Conservation (phyloP, 2,797 vertebrate genomes). For the Aplochiton taeniatus region DNA sequence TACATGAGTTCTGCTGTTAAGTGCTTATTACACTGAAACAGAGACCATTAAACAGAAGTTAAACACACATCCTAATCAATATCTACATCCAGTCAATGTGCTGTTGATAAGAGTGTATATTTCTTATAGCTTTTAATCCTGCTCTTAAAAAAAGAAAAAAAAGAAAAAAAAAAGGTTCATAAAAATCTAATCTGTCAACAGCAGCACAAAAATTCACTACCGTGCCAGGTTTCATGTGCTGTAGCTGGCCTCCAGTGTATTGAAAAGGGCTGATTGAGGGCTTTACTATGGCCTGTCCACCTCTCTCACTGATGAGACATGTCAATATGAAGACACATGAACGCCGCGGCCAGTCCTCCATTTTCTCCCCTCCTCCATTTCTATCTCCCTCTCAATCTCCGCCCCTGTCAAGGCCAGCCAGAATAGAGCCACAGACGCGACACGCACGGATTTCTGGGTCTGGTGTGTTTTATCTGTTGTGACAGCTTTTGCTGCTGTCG, state of each 20-base stretch:
- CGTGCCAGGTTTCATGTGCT: conserved; percentile 46
- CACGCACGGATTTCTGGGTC: conserved; percentile 59
- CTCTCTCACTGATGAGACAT: conserved; percentile 67
- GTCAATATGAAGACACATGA: conserved; percentile 76
- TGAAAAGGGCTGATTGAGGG: conserved; percentile 65
- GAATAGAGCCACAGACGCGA: conserved; percentile 68
- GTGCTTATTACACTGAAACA: conserved; percentile 8
- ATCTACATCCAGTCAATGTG: background rate
- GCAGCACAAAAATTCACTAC: conserved; percentile 52
- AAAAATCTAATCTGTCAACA: conserved; percentile 41
- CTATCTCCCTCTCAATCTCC: conserved; percentile 51
- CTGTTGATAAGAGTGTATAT: too few relatives aligned
- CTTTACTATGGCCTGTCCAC: conserved; percentile 62
- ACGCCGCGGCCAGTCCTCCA: conserved; percentile 53
- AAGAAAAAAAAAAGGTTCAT: too few relatives aligned
- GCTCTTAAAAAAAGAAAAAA: too few relatives aligned
- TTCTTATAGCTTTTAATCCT: too few relatives aligned
- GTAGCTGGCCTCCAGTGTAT: conserved; percentile 40
- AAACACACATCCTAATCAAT: background rate
- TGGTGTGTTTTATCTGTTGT: conserved; percentile 77
- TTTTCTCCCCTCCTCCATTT: conserved; percentile 43
- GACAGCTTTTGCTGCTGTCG: conserved; percentile 79
- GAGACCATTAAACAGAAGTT: too few relatives aligned
- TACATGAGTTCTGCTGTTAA: conserved; percentile 73
- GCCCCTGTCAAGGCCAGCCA: conserved; percentile 63